Percentiles rank a stretch among this genome's conserved stretches.
These are phyloP conservation scores for Drosophila barbarae DNA, from an alignment of 2,888 invertebrate species.

Conservation along the genomic window DNA sequence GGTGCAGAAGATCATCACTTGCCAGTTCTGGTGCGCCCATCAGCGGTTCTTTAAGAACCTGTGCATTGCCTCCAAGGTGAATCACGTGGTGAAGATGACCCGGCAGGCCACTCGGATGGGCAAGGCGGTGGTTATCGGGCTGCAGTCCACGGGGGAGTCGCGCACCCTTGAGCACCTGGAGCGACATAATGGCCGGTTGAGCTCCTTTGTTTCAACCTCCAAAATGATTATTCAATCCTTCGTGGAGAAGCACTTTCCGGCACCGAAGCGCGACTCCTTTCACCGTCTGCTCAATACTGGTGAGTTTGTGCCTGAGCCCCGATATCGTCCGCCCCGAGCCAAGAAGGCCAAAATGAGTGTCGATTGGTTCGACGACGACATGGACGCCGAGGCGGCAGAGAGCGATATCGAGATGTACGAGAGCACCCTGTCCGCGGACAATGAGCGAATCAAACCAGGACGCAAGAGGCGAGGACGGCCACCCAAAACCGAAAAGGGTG, in stretches of 20 bases:
- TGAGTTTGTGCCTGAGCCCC: slow-evolving; percentile 47
- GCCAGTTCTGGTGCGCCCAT: slow-evolving; percentile 99
- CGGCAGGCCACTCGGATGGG: slow-evolving; percentile 93
- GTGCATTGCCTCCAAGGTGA: slow-evolving; percentile 97
- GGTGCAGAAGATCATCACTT: slow-evolving; percentile 99
- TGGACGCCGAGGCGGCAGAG: slow-evolving; percentile 44
- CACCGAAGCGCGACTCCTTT: slow-evolving; percentile 91
- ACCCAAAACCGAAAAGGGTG: slow-evolving; percentile 49
- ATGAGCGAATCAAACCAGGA: slow-evolving; percentile 37
- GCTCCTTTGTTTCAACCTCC: slow-evolving; percentile 97
- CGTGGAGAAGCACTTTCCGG: slow-evolving; percentile 99
- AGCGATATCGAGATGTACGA: slow-evolving; percentile 82
- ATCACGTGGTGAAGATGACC: slow-evolving; percentile 87
- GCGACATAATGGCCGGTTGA: slow-evolving; percentile 96
- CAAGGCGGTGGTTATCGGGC: slow-evolving; percentile 99
- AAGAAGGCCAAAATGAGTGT: slow-evolving; percentile 39
- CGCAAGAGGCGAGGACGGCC: slow-evolving; percentile 59
- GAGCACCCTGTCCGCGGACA: slow-evolving; percentile 24
- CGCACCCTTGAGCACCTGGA: slow-evolving; percentile 97
- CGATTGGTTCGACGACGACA: slow-evolving; percentile 56
- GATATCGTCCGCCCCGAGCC: slow-evolving; percentile 10
- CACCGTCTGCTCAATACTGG: slow-evolving; percentile 83
- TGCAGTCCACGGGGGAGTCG: slow-evolving; percentile 99
- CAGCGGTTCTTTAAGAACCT: slow-evolving; percentile 99
- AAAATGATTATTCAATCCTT: slow-evolving; percentile 94